Conservation (phyloP, 92 coral and sea anemone genomes). For the Bergia puertoricense region DNA sequence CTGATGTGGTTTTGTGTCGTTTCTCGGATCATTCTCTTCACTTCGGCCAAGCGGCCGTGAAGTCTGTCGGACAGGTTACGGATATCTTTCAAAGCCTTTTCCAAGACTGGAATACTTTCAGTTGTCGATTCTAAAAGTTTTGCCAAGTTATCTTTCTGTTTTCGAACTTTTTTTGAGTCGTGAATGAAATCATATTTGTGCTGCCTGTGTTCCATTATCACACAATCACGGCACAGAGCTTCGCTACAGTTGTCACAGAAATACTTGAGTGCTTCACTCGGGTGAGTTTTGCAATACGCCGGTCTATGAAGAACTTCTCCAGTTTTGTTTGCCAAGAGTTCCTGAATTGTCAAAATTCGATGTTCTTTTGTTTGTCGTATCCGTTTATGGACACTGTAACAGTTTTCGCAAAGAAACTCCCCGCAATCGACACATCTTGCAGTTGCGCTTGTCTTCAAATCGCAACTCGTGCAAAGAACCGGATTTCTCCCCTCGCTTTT, state of each 20-base stretch:
- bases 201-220: constrained; percentile 82
- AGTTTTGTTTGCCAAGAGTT: constrained; percentile 76
- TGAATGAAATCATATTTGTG: constrained; percentile 89
- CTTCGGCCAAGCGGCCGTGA: constrained; percentile 74
- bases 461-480: constrained; percentile 91
- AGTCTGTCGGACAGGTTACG: constrained; percentile 68
- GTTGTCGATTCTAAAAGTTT: constrained; percentile 61
- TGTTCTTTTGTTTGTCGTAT: constrained; percentile 94
- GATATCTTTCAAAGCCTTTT: constrained; percentile 73
- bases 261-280: constrained; percentile 79
- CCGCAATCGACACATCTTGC: constrained; percentile 93
- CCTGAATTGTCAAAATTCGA: constrained; percentile 77
- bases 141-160: constrained; percentile 64
- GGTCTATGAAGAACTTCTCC: constrained; percentile 86
- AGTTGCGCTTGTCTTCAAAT: constrained; percentile 64
- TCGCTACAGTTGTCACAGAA: constrained; percentile 91
- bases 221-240: constrained; percentile 91
- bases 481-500: constrained; percentile 72
- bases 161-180: constrained; percentile 79
- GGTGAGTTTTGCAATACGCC: constrained; percentile 80
- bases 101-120: constrained; percentile 60
- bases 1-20: constrained; percentile 67
- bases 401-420: constrained; percentile 89
- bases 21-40: constrained; percentile 74
- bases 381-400: constrained; percentile 85